Conservation (phyloP, 2,888 invertebrate genomes). For the Orthosia gracilis region DNA sequence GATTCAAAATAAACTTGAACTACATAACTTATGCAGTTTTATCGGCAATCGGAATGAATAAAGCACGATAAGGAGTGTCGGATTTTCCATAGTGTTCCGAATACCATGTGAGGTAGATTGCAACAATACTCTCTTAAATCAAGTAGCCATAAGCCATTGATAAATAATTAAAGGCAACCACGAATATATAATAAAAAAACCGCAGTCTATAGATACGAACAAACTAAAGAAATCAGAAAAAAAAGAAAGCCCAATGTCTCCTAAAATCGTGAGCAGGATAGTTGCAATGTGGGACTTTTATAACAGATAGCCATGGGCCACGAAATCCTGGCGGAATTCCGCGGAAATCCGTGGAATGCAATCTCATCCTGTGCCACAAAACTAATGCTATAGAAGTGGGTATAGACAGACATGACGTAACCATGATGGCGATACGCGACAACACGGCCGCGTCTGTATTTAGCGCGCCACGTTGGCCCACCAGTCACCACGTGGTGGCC, state of each 20-base stretch:
- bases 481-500: constrained; percentile 69
- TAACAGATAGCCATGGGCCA: constrained; percentile 22
- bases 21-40: background rate
- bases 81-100: constrained; percentile 10
- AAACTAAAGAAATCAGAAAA: constrained; percentile 41
- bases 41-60: constrained; percentile 13
- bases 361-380: constrained; percentile 53
- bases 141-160: background rate
- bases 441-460: constrained; percentile 65
- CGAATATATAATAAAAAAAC: background rate
- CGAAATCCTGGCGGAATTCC: constrained; percentile 42
- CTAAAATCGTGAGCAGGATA: constrained; percentile 10
- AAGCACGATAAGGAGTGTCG: background rate
- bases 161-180: constrained; percentile 1
- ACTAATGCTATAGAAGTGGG: constrained; percentile 27
- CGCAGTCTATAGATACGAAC: constrained; percentile 7
- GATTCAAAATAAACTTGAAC: constrained; percentile 35
- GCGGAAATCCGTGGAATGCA: constrained; percentile 19
- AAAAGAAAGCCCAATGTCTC: too few species aligned
- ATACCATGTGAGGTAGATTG: background rate
- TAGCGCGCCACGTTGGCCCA: constrained; percentile 68
- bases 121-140: background rate
- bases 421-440: constrained; percentile 63
- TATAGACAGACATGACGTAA: constrained; percentile 66
- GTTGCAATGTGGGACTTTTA: constrained; percentile 19